phyloP scores from a whole-genome alignment of 1,140 invertebrate species.

The Drosophila funebris region DNA sequence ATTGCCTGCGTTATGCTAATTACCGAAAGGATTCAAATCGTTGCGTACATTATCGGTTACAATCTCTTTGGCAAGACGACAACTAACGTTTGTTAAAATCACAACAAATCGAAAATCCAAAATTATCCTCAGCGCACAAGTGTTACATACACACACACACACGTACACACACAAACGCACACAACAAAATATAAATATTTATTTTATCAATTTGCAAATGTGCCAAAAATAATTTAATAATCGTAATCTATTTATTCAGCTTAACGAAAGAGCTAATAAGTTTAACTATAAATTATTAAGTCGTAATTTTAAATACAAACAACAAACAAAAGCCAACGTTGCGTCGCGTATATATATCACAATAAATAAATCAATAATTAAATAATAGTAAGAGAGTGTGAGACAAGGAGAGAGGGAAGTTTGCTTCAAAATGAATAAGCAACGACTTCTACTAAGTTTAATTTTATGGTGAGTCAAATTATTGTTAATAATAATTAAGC shows the following conservation, averaged over 20 bases:
- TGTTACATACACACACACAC: slow-evolving; percentile 6
- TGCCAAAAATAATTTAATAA: slow-evolving; percentile 78
- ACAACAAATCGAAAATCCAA: slow-evolving; percentile 9
- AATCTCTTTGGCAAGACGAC: slow-evolving; percentile 81
- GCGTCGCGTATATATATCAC: slow-evolving; percentile 1
- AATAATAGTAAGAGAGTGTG: slow-evolving; percentile 30
- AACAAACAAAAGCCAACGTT: slow-evolving; percentile 24
- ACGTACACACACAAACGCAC: slow-evolving; percentile 20
- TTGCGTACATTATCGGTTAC: slow-evolving; percentile 82
- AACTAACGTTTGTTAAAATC: slow-evolving; percentile 52
- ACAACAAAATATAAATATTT: slow-evolving; percentile 60
- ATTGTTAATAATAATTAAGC: not conserved
- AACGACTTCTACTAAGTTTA: slow-evolving; percentile 68
- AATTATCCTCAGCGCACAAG: slow-evolving; percentile 37
- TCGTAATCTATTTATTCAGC: slow-evolving; percentile 69
- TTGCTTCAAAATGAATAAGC: slow-evolving; percentile 71
- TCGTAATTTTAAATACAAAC: slow-evolving; percentile 68
- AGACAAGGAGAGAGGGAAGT: slow-evolving; percentile 9
- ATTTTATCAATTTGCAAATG: slow-evolving; percentile 77
- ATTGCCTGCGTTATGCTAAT: slow-evolving; percentile 83
- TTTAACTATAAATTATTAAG: slow-evolving; percentile 77
- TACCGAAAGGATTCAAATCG: slow-evolving; percentile 82
- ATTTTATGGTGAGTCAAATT: slow-evolving; percentile 68
- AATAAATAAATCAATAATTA: slow-evolving; percentile 18
- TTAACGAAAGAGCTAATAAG: slow-evolving; percentile 76